Conservation (phyloP, 2,797 vertebrate genomes). For the Halcyon badia region DNA sequence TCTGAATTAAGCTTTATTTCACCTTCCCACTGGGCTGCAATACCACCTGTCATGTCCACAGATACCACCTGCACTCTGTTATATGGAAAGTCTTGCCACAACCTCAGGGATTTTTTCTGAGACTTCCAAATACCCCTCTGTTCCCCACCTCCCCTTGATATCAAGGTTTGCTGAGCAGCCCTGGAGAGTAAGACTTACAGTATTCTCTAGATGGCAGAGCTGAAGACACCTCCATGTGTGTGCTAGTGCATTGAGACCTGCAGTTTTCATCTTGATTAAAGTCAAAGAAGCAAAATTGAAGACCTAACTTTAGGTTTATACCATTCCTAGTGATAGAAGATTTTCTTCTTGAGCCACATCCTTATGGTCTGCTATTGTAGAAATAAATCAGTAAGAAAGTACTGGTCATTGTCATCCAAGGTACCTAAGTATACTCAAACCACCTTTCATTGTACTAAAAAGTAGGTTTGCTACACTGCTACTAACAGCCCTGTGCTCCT, state of each 20-base stretch:
- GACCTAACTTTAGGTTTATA: not conserved
- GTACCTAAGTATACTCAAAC: not conserved
- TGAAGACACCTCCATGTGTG: not conserved
- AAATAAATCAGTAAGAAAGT: not conserved
- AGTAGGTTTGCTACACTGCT: not conserved
- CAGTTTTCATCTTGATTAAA: not conserved
- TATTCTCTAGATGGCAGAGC: not conserved
- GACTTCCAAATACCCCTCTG: not conserved
- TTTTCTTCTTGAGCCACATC: not conserved
- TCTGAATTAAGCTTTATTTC: not conserved
- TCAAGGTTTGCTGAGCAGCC: not conserved
- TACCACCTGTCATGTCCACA: not conserved
- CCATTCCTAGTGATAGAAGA: not conserved
- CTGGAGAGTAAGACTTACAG: not conserved
- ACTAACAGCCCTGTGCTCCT: not conserved
- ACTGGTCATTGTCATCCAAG: not conserved
- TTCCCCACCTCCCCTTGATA: not conserved
- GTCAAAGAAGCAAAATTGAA: not conserved
- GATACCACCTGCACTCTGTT: not conserved
- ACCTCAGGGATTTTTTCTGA: not conserved
- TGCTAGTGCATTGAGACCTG: not conserved
- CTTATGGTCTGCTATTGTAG: not conserved
- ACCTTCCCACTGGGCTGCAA: not conserved
- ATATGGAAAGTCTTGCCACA: not conserved
- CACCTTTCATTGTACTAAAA: not conserved